Percentiles rank a stretch among this genome's conserved stretches.
Conservation (phyloP, 2,113 vertebrate genomes). For the Rhipidura dahli region DNA sequence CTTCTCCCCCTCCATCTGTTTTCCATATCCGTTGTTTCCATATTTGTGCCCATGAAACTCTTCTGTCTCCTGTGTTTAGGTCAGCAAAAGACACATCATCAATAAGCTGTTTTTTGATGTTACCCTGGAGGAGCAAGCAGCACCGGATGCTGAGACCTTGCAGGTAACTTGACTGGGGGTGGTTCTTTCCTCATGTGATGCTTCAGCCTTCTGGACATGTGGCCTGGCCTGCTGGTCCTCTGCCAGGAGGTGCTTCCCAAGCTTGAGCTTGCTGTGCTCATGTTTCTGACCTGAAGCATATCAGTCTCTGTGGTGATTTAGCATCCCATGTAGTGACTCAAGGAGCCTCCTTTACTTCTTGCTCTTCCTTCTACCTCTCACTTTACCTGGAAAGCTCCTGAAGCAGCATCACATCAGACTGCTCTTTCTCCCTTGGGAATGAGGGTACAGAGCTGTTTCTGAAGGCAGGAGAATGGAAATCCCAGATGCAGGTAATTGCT, state of each 20-base stretch:
- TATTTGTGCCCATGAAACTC: not conserved
- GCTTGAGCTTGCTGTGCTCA: not conserved
- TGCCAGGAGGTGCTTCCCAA: not conserved
- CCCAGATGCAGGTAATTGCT: not conserved
- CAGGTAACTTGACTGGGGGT: constrained; percentile 77
- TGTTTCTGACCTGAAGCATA: not conserved
- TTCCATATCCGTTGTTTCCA: not conserved
- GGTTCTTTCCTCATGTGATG: not conserved
- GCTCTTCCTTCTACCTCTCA: not conserved
- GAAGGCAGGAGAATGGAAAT: not conserved
- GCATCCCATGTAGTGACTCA: not conserved
- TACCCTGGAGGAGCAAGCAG: constrained; percentile 75
- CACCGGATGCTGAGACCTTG: constrained; percentile 83
- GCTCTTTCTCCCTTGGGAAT: not conserved
- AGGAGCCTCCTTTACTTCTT: not conserved
- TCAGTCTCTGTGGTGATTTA: not conserved
- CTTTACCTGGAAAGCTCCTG: not conserved
- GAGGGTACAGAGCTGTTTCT: not conserved
- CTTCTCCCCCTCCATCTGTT: not conserved
- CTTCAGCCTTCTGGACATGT: not conserved
- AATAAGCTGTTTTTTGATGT: constrained; percentile 91
- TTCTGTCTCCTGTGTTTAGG: constrained; percentile 71
- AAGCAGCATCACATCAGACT: not conserved
- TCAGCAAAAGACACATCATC: constrained; percentile 89
- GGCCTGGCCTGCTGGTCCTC: not conserved